Evolutionary conservation across 2,113 vertebrate genomes (phyloP), one percentile per base, ranked within the genome.

Genomic region (Prinia subflava): DNA sequence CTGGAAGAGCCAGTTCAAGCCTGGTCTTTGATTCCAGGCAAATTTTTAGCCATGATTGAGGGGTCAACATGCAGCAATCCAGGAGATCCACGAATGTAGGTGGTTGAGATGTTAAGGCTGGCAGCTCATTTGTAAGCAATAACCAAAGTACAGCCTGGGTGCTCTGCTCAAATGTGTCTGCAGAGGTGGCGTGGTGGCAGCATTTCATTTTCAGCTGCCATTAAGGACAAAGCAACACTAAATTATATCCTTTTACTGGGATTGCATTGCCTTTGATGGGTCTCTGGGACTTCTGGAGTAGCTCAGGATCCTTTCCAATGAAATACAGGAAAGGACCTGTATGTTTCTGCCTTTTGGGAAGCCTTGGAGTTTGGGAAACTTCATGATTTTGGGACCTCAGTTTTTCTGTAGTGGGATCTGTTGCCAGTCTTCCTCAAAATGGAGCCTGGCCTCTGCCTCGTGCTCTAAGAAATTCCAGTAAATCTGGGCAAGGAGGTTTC

Each of bases 31-130:
- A 42, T 84, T 89, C 30, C 33, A 64, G 31, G 15, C 10, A n/a
- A 6, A 24, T 19, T 78, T 87, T 81, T 23, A 42, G 47, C 24
- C 3, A 0, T n/a, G 42, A 10, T 17, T 70, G 39, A 89, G 30
- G 7, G 13, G 13, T 22, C 46, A 86, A 5, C 5, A 1, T 20
- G 27, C 22, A 70, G 46, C 60, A 77, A 3, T 53, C 31, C 10
- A n/a, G 37, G 75, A 73, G 46, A 10, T 65, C 1, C 1, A 28
- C 0, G 2, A 33, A 31, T 1, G 1, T 24, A 46, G 52, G 31
- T 84, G 35, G 14, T 47, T 71, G 67, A 41, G 64, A 3, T 19
- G 1, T 73, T 47, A 49, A 75, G 27, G 14, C 52, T 6, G 37
- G 77, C 59, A 84, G n/a, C 33, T 94, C 6, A 4, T 67, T 47